phyloP scores from a whole-genome alignment of 2,888 invertebrate species.

The Macropis europaea region DNA sequence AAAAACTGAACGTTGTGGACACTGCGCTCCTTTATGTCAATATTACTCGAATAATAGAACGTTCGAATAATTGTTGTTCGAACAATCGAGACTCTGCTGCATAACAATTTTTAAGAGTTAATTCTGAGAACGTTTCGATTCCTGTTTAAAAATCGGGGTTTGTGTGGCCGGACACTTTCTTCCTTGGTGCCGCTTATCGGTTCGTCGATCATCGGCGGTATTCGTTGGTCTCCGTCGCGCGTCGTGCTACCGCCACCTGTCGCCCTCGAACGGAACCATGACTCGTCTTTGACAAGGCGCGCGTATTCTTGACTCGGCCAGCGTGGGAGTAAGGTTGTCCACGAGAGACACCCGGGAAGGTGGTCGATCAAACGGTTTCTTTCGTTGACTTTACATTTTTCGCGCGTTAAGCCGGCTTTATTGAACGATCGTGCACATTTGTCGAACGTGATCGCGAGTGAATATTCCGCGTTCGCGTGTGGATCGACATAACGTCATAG shows the following conservation, averaged over 20 bases:
- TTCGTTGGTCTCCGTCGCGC: conserved; percentile 33
- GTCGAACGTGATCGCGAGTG: conserved; percentile 25
- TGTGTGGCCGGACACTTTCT: neutral
- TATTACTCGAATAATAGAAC: no score
- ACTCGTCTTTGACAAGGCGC: conserved; percentile 67
- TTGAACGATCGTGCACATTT: neutral
- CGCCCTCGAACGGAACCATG: conserved; percentile 32
- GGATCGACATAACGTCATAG: neutral
- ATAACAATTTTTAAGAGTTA: no score
- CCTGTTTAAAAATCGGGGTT: neutral
- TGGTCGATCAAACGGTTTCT: conserved; percentile 50
- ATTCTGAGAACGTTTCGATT: no score
- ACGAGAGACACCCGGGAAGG: conserved; percentile 65
- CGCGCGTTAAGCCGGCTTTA: neutral
- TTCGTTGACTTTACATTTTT: neutral
- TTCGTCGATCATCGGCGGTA: conserved; percentile 44
- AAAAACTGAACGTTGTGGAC: no score
- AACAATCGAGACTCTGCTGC: no score
- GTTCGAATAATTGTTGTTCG: no score
- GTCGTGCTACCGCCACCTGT: conserved; percentile 38
- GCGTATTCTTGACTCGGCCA: conserved; percentile 76
- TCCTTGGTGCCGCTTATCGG: neutral
- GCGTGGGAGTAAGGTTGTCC: conserved; percentile 76
- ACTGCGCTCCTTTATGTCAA: no score
- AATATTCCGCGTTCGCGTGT: neutral